Base-by-base conservation (phyloP, 2,797 vertebrate species). In the Sebastes flavidus region DNA sequence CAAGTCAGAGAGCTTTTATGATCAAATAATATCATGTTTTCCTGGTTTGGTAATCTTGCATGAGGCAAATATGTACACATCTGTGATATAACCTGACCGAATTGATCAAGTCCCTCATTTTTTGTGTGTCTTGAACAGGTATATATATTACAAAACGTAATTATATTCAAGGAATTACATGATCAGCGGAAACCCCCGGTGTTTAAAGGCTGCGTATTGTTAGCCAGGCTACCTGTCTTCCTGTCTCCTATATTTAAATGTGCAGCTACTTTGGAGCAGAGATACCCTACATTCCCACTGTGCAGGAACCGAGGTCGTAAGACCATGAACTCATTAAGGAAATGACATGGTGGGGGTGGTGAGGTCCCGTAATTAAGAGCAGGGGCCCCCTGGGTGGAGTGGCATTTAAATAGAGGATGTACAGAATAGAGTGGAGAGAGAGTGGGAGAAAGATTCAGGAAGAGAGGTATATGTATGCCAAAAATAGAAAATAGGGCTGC, bases 271-370 rank as follows among this genome's bases (percentile, higher is more conserved):
- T 81, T 75, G 80, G 77, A 80, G 75, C 61, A 32, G 82, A 85
- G 67, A 77, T 77, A 77, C 54, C 72, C 66, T 72, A 46, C 77
- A 72, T 83, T 82, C 83, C 81, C 65, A 22, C 75, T 86, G 86
- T 61, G 88, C 80, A 69, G 71, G 20, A 83, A 38, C 83, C 11
- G 59, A 87, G 92, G 94, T 94, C 89, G 68, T 22, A 88, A 90
- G 91, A 91, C 78, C 88, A 77, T 63, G 75, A 93, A 83, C 93
- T 94, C 91, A 94, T 95, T 94, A 95, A 88, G 86, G 72, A 91
- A 75, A 88, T 81, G 87, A 88, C 82, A 88, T 36, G 62, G 84
- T 60, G 83, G 84, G 74, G 88, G 83, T 75, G 84, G 66, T 32
- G 58, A 88, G 88, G 91, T 83, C 89, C 87, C 93, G 81, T 94